phyloP scores from a whole-genome alignment of 2,888 invertebrate genomes.

The Drosophila melanosoma region DNA sequence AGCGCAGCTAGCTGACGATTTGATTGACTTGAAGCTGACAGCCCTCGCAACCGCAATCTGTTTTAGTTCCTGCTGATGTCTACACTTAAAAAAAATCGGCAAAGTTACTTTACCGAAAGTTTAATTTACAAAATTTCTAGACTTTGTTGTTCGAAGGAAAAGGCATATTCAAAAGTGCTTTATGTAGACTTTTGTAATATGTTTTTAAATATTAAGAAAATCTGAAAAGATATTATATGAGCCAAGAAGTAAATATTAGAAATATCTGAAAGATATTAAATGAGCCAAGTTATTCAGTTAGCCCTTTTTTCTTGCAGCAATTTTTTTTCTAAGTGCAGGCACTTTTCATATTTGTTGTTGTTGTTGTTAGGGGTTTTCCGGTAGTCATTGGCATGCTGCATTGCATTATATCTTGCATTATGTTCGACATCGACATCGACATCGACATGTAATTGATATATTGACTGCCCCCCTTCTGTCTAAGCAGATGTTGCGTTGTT shows the following conservation, averaged over 20 bases:
- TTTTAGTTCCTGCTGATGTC: slow-evolving; percentile 28
- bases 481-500: slow-evolving; percentile 65
- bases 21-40: slow-evolving; percentile 75
- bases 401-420: slow-evolving; percentile 64
- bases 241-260: not conserved
- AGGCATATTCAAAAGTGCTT: not conserved
- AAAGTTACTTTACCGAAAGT: not conserved
- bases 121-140: not conserved
- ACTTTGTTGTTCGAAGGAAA: not conserved
- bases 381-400: slow-evolving; percentile 51
- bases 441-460: slow-evolving; percentile 75
- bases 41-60: slow-evolving; percentile 21
- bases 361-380: slow-evolving; percentile 65
- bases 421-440: slow-evolving; percentile 64
- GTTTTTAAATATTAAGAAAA: not conserved
- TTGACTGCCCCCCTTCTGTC: slow-evolving; percentile 51
- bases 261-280: not conserved
- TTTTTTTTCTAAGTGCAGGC: slow-evolving; percentile 7
- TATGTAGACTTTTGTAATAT: not conserved
- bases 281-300: not conserved
- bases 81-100: not conserved
- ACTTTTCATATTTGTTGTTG: slow-evolving; percentile 46
- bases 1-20: slow-evolving; percentile 62
- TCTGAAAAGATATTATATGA: not conserved
- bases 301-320: accelerated